phyloP scores from a whole-genome alignment of 2,888 invertebrate species.

The Lymantria dispar region DNA sequence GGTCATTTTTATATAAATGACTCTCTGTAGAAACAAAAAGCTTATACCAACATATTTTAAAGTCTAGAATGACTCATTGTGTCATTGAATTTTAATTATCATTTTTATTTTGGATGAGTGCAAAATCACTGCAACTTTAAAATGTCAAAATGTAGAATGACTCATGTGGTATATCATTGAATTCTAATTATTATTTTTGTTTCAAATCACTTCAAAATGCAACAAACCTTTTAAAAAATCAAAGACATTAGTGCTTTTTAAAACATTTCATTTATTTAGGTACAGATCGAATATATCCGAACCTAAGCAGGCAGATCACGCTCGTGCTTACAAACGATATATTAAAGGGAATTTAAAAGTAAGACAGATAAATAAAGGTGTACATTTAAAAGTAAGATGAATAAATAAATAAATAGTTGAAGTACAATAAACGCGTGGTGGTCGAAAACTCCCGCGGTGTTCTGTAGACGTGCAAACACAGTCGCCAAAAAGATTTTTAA shows the following conservation, averaged over 20 bases:
- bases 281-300: neutral
- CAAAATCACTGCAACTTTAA: too few relatives aligned
- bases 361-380: conserved; percentile 37
- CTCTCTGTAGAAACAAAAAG: too few relatives aligned
- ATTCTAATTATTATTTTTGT: too few relatives aligned
- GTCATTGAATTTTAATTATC: too few relatives aligned
- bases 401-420: conserved; percentile 28
- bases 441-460: conserved; percentile 65
- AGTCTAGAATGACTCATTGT: too few relatives aligned
- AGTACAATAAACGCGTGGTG: conserved; percentile 50
- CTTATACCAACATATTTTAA: too few relatives aligned
- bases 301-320: conserved; percentile 27
- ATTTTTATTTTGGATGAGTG: too few relatives aligned
- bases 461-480: conserved; percentile 65
- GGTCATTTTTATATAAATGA: too few relatives aligned
- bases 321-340: conserved; percentile 38
- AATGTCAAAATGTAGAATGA: too few relatives aligned
- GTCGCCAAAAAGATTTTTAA: conserved; percentile 55
- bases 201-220: too few relatives aligned
- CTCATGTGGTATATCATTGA: too few relatives aligned
- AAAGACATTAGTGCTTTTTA: neutral
- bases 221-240: neutral
- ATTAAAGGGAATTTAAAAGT: conserved; percentile 42
- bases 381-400: conserved; percentile 38
- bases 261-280: neutral